Evolutionary conservation across 2,113 vertebrate genomes (phyloP), one percentile per base, ranked within the genome.

Genomic region (Columba livia): DNA sequence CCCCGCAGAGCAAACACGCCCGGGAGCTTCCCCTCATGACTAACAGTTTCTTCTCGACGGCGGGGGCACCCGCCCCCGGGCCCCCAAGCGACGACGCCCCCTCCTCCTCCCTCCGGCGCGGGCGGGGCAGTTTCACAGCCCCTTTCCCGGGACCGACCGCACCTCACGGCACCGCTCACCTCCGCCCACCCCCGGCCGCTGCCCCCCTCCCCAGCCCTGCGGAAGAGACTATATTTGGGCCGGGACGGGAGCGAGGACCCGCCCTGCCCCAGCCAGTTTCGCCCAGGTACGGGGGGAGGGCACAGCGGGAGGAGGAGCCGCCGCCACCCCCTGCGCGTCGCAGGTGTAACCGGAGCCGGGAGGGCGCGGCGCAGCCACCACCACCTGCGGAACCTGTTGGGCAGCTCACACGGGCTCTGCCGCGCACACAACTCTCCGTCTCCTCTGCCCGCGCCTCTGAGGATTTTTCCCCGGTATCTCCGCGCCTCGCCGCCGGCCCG

Each of bases 361-460:
- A 86, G 95, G 88, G 93, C 11, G 84, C 79, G 90, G 69, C 79
- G 10, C 77, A 69, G 75, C 65, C 72, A 77, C 60, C 89, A 79
- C 19, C 90, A 96, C 96, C 91, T 90, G 96, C 70, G 85, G 91
- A 95, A 97, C 97, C 94, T 87, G 97, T 93, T 51, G 87, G 73
- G 93, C 42, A 23, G 94, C 97, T 96, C 94, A 75, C 16, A 65
- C 6, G 29, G 73, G 5, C 11, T 23, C 32, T 24, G 31, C 54
- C 16, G 71, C 58, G 48, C 56, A 38, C 42, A 24, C 29, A 77
- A 4, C 4, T 48, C 40, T 79, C 20, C 8, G 5, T 21, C n/a
- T 66, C 5, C 26, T 9, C 17, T 0, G 32, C 12, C 79, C 28
- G 79, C 47, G 9, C 3, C n/a, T 53, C 47, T 1, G 1, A 29